Evolutionary conservation across 2,113 vertebrate genomes (phyloP), one percentile per base, ranked within the genome.

Genomic region (Hemibagrus wyckioides): DNA sequence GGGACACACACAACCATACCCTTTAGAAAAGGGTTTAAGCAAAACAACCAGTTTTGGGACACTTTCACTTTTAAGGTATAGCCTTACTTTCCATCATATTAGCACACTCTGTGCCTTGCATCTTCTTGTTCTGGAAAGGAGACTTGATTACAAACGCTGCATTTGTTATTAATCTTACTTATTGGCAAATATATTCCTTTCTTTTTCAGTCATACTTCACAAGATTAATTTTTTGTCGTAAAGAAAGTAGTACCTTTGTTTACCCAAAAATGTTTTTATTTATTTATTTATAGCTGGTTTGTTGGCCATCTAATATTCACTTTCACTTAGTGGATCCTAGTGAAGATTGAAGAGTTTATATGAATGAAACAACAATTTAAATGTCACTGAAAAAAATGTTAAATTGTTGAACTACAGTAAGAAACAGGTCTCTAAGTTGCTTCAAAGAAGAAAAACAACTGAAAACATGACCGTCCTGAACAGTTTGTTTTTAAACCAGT

Each of bases 1-100:
- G 75, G 87, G 88, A 88, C 23, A 79, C 84, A 56, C 82, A 86
- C 80, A 89, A 86, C 71, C 11, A 5, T 83, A 71, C 25, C 28
- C 50, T 80, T 87, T 75, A 15, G 25, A 81, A 30, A 71, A 19
- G 44, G 44, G 56, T 54, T 87, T 63, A 67, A 82, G 87, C 84
- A 65, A 56, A 83, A 69, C 57, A n/a, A 1, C 21, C 14, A 48
- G 85, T 83, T 85, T 84, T 67, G n/a, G 28, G 19, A 33, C 44
- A 82, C 77, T 57, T 83, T 75, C 82, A 52, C 80, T 30, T 79
- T 44, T 41, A 23, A 11, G 10, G 6, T 48, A 8, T 36, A 36
- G 2, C 2, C 15, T 36, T 69, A 69, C 30, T 69, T 69, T 69
- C 30, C 11, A 30, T 65, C 61, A 14, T 36, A 36, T 39, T 69